Evolutionary conservation across 2,888 invertebrate genomes (phyloP).

Genomic region (Chesias legatella): DNA sequence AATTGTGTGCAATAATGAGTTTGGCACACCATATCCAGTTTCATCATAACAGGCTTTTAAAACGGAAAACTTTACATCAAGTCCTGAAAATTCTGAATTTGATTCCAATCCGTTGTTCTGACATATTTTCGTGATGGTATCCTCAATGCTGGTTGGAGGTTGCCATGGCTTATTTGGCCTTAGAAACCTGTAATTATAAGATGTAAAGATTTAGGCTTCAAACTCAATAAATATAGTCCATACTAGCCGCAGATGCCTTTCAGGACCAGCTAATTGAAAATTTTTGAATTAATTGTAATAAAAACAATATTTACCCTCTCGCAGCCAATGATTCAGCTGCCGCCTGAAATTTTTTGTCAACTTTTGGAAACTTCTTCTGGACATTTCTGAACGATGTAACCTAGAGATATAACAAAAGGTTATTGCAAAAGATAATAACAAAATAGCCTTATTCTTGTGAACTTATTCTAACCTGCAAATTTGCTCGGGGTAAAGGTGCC

Average conservation of each 20-base stretch:
- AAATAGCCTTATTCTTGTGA: no score
- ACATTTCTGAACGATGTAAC: conserved; percentile 47
- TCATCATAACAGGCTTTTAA: conserved; percentile 85
- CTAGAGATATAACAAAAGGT: conserved; percentile 36
- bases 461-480: conserved; percentile 54
- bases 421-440: no score
- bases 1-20: conserved; percentile 88
- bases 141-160: conserved; percentile 84
- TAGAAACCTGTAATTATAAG: conserved; percentile 82
- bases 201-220: no score
- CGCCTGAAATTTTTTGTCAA: conserved; percentile 71
- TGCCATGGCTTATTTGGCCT: conserved; percentile 87
- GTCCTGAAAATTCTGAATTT: conserved; percentile 65
- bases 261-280: no score
- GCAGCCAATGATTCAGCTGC: conserved; percentile 83
- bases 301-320: conserved; percentile 80
- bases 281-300: neutral
- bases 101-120: conserved; percentile 70
- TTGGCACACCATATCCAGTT: conserved; percentile 90
- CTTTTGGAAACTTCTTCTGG: conserved; percentile 61
- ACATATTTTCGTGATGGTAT: conserved; percentile 82
- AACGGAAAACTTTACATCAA: conserved; percentile 83
- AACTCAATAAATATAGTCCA: neutral
- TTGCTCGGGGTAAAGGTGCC: conserved; percentile 38
- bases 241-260: no score